A percentile compares a stretch with the other conserved stretches of the same genome.
Conservation (phyloP, 1,140 invertebrate genomes). For the Drosophila pandora region DNA sequence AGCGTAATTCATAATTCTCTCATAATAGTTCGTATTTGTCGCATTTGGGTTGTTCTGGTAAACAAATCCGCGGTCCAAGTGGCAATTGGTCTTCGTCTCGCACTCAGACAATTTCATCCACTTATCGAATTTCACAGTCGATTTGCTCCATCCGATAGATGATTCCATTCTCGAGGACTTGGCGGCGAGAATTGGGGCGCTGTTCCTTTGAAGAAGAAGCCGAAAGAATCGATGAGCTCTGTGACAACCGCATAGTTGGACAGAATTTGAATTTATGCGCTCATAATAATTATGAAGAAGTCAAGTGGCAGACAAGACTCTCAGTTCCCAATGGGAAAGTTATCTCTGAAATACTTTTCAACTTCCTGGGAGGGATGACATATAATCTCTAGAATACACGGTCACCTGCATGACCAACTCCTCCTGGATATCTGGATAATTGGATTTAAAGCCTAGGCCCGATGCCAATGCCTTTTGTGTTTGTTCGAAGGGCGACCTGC, state of each 20-base stretch:
- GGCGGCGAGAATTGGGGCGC: constrained; percentile 17
- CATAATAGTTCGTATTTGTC: constrained; percentile 26
- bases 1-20: constrained; percentile 47
- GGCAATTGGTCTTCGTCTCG: constrained; percentile 15
- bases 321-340: constrained; percentile 15
- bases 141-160: constrained; percentile 50
- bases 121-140: constrained; percentile 76
- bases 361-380: neutral
- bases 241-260: constrained; percentile 44
- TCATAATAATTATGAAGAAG: constrained; percentile 66
- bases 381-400: constrained; percentile 32
- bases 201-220: constrained; percentile 38
- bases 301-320: constrained; percentile 47
- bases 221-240: constrained; percentile 50
- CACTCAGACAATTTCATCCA: constrained; percentile 53
- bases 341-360: constrained; percentile 6
- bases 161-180: constrained; percentile 27
- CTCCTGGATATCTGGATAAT: constrained; percentile 46
- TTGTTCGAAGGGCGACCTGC: constrained; percentile 36
- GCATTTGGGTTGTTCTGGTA: constrained; percentile 13
- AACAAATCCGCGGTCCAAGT: constrained; percentile 26
- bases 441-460: constrained; percentile 63
- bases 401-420: constrained; percentile 12
- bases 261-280: constrained; percentile 58
- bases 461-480: constrained; percentile 38